These are phyloP conservation scores for Mobula hypostoma DNA, from an alignment of 2,113 vertebrate species.

Conservation along the genomic window DNA sequence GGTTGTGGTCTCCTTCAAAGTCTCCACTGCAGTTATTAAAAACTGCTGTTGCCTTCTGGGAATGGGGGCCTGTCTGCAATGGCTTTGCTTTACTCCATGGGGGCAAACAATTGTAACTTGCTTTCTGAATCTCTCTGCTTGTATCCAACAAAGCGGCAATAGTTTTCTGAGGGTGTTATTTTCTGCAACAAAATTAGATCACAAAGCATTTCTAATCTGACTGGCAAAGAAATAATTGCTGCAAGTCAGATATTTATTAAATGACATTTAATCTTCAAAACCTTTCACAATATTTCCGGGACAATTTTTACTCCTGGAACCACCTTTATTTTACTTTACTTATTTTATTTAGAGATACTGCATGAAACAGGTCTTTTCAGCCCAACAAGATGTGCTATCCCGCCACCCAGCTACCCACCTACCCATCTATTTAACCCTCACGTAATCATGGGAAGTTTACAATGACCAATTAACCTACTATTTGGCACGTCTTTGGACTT, in stretches of 20 bases:
- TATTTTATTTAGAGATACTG: too few relatives aligned
- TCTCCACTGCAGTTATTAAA: conserved; percentile 21
- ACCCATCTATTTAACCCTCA: too few relatives aligned
- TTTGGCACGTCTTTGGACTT: too few relatives aligned
- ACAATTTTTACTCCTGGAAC: neutral
- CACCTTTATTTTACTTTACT: too few relatives aligned
- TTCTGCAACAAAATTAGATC: neutral
- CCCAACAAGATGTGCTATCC: too few relatives aligned
- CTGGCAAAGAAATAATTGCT: neutral
- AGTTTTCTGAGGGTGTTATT: neutral
- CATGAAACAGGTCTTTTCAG: too few relatives aligned
- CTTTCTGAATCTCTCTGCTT: neutral
- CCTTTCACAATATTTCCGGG: too few relatives aligned
- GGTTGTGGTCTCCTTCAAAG: conserved; percentile 6
- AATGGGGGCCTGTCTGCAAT: neutral
- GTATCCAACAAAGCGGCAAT: neutral
- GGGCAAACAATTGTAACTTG: neutral
- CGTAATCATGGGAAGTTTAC: too few relatives aligned
- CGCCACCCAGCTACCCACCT: too few relatives aligned
- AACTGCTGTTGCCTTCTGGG: conserved; percentile 21
- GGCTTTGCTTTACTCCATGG: neutral
- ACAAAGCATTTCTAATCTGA: neutral
- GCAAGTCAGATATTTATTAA: neutral
- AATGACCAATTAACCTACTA: too few relatives aligned
- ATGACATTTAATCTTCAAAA: neutral